Conservation (phyloP, 2,113 vertebrate species). For the Haemorhous mexicanus region DNA sequence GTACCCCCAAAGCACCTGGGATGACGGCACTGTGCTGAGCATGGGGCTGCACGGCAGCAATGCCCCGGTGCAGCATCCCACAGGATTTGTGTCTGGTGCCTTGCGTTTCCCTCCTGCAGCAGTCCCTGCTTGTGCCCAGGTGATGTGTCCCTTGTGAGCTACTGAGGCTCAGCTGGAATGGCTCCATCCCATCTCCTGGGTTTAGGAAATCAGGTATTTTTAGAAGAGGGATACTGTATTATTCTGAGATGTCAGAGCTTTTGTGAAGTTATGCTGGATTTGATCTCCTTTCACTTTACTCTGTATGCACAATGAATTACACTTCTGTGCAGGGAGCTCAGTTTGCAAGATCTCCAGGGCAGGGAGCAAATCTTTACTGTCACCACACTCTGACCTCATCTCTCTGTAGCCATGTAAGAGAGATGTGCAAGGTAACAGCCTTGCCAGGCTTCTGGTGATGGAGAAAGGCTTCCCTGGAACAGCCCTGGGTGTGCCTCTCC, state of each 20-base stretch:
- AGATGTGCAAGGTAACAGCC: background rate
- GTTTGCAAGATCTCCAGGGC: background rate
- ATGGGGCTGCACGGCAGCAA: background rate
- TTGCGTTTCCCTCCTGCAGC: background rate
- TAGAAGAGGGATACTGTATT: background rate
- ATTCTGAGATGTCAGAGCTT: background rate
- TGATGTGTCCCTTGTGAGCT: background rate
- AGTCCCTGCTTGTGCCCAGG: background rate
- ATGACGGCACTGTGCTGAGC: background rate
- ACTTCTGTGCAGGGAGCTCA: background rate
- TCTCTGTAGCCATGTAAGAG: accelerated
- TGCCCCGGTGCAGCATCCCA: background rate
- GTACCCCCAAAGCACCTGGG: accelerated
- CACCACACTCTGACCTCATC: background rate
- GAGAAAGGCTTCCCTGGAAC: background rate
- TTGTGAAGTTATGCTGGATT: background rate
- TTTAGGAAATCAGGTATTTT: slow-evolving; percentile 8
- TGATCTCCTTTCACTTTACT: background rate
- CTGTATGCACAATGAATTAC: background rate
- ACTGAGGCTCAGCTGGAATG: background rate
- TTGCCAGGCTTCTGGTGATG: background rate
- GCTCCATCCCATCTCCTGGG: background rate
- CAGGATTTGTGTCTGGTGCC: accelerated
- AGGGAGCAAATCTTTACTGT: background rate
- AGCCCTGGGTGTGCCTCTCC: background rate